Percentiles rank a stretch among this genome's conserved stretches.
phyloP scores from a whole-genome alignment of 2,113 vertebrate genomes.

The Emydocephalus ijimae region DNA sequence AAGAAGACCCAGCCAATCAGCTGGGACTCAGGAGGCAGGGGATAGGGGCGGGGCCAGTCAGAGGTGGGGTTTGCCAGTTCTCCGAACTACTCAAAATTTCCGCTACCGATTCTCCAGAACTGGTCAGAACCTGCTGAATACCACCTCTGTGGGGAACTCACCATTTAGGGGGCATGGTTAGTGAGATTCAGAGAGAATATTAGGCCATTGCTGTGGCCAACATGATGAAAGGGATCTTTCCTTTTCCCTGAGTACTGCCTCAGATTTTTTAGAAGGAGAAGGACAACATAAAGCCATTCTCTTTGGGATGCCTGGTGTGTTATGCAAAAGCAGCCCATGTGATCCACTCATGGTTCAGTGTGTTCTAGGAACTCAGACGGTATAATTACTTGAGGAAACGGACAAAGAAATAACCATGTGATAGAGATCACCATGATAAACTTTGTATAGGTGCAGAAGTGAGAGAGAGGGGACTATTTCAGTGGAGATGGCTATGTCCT shows the following conservation, averaged over 20 bases:
- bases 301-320: not conserved
- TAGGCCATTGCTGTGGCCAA: not conserved
- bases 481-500: not conserved
- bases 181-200: not conserved
- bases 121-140: no score
- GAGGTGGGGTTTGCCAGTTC: no score
- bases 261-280: not conserved
- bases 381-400: not conserved
- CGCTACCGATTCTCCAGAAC: no score
- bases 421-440: not conserved
- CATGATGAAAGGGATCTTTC: not conserved
- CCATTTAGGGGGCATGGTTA: not conserved
- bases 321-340: not conserved
- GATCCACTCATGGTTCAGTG: not conserved
- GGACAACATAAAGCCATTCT: not conserved
- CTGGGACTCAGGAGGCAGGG: no score
- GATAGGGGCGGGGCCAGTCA: no score
- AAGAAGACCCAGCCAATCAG: no score
- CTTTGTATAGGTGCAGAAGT: not conserved
- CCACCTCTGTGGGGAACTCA: not conserved
- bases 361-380: not conserved
- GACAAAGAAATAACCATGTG: not conserved
- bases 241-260: not conserved
- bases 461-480: not conserved
- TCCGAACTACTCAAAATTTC: no score